Evolutionary conservation across 2,797 vertebrate genomes (phyloP).

Genomic region (Intellagama lesueurii): DNA sequence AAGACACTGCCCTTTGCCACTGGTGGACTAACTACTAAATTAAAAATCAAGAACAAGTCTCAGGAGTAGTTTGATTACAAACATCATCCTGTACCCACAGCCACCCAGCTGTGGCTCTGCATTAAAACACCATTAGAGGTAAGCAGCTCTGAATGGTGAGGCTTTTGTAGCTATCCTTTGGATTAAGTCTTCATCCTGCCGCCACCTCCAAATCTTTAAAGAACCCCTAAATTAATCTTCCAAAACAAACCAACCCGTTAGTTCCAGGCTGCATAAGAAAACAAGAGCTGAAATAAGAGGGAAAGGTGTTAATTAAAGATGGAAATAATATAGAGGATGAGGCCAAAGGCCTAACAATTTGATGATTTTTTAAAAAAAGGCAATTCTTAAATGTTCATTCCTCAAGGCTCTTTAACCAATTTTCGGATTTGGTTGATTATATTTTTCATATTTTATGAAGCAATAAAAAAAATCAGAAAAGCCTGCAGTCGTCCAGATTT

Average conservation of each 20-base stretch:
- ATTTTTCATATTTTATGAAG: no score
- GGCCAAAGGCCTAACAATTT: constrained; percentile 27
- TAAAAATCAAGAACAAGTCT: background rate
- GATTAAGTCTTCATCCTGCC: constrained; percentile 50
- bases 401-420: constrained; percentile 60
- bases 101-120: no score
- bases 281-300: constrained; percentile 62
- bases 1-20: background rate
- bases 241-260: constrained; percentile 39
- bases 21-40: background rate
- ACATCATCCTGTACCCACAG: no score
- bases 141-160: background rate
- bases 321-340: constrained; percentile 58
- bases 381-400: constrained; percentile 30
- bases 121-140: no score
- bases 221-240: constrained; percentile 46
- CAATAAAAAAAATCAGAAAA: no score
- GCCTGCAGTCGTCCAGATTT: background rate
- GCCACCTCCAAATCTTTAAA: background rate
- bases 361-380: no score
- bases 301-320: constrained; percentile 67
- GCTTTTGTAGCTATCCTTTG: constrained; percentile 46
- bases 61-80: background rate
- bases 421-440: no score
- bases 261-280: constrained; percentile 59